Conservation (phyloP, 2,113 vertebrate genomes). For the Antechinus stuartii region DNA sequence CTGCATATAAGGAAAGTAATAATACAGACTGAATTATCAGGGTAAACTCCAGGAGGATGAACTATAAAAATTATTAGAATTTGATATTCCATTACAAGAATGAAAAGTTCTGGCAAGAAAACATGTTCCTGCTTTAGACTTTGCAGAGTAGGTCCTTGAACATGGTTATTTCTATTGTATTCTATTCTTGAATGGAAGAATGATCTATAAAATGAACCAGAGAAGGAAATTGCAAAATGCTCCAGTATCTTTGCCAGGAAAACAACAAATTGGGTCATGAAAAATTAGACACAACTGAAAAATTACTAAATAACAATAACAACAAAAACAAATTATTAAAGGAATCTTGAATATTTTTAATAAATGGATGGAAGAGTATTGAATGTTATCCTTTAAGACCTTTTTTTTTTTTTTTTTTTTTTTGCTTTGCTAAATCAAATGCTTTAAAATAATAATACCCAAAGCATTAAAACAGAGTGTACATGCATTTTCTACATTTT, state of each 20-base stretch:
- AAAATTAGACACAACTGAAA: not conserved
- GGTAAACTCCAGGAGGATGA: not conserved
- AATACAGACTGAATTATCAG: not conserved
- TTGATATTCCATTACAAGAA: not conserved
- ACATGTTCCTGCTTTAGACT: not conserved
- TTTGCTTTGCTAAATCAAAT: not conserved
- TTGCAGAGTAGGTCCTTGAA: not conserved
- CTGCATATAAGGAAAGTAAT: not conserved
- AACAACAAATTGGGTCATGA: not conserved
- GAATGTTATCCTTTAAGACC: not conserved
- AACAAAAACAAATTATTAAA: not conserved
- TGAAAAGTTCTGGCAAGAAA: not conserved
- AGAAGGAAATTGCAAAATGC: not conserved
- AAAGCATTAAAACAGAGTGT: not conserved
- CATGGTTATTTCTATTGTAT: not conserved
- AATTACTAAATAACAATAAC: not conserved
- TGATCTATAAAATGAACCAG: not conserved
- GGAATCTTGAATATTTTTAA: not conserved
- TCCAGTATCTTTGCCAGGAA: not conserved
- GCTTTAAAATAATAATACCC: not conserved
- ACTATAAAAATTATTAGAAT: not conserved
- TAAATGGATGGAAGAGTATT: not conserved
- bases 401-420: not conserved
- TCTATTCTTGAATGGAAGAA: not conserved
- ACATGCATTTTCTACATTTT: not conserved